Base-by-base conservation (phyloP, 2,113 vertebrate genomes). In the Smithornis capensis region DNA sequence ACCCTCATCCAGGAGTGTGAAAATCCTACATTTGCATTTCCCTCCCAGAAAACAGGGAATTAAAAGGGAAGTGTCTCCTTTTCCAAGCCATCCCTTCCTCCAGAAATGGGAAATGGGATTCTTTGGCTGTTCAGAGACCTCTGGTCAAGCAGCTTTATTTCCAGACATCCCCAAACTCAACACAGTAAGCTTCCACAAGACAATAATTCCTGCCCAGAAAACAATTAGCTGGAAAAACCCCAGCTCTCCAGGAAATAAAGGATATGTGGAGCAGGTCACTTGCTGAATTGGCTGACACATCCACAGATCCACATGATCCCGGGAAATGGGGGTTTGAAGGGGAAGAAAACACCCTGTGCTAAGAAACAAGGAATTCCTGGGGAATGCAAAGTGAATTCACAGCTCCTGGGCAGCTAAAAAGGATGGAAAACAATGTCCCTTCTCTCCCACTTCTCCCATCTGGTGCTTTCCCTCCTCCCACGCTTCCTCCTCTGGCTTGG, bases 331-430 rank as follows among this genome's bases (percentile, higher is more conserved):
- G n/a, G 53, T 69, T 38, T 14, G 19, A 63, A 42, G 44, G 29
- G 63, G 67, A 65, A 21, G 28, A 40, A 60, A 47, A 23, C 29
- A 13, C 4, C 2, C 28, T 1, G 27, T 4, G 55, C 63, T 16
- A 13, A 45, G 67, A 18, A 64, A 14, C 57, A 24, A 19, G 0
- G 1, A 70, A 50, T 25, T 10, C 28, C 14, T 4, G 17, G 53
- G 40, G 7, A 33, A 7, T 2, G 21, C 5, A 4, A 31, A 0
- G 0, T 1, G 1, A 37, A 9, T 37, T 28, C 57, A 47, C 12
- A 70, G 68, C 68, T 83, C 5, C 73, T 50, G 89, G 63, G 42
- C 31, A 14, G 50, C 56, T 28, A 8, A n/a, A 37, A n/a, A 45
- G 78, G 64, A 24, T 74, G 21, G 37, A 40, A 86, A 65, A 65